Percentiles rank a stretch among this genome's conserved stretches.
These are phyloP conservation scores for Chouioia cunea DNA, from an alignment of 2,888 invertebrate genomes.

Conservation along the genomic window DNA sequence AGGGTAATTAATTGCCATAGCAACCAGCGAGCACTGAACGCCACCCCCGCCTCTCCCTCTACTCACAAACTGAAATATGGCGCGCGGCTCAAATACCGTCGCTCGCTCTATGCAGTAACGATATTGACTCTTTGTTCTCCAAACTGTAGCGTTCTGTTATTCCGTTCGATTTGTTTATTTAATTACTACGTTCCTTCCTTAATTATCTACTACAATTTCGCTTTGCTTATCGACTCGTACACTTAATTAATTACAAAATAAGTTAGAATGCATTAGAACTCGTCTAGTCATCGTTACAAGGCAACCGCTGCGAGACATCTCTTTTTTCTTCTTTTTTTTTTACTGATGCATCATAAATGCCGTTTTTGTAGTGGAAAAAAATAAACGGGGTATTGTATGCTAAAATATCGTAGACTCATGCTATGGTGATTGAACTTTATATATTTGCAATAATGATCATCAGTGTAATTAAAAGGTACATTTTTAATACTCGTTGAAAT, in stretches of 20 bases:
- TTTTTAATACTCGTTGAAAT: no score
- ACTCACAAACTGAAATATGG: conserved; percentile 68
- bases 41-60: conserved; percentile 48
- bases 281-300: conserved; percentile 27
- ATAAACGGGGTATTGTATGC: no score
- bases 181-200: no score
- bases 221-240: conserved; percentile 19
- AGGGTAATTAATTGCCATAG: conserved; percentile 69
- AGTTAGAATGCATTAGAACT: conserved; percentile 30
- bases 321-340: no score
- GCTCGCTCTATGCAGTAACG: background rate
- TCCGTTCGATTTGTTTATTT: conserved; percentile 5
- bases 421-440: no score
- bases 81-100: conserved; percentile 64
- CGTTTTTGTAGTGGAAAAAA: no score
- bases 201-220: background rate
- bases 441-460: no score
- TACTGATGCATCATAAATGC: no score
- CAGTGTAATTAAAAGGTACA: no score
- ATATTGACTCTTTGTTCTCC: background rate
- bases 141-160: background rate
- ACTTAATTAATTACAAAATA: conserved; percentile 33
- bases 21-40: conserved; percentile 68
- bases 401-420: no score
- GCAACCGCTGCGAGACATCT: background rate